Base-by-base conservation (phyloP, 2,888 invertebrate genomes). In the Lasioglossum morio region DNA sequence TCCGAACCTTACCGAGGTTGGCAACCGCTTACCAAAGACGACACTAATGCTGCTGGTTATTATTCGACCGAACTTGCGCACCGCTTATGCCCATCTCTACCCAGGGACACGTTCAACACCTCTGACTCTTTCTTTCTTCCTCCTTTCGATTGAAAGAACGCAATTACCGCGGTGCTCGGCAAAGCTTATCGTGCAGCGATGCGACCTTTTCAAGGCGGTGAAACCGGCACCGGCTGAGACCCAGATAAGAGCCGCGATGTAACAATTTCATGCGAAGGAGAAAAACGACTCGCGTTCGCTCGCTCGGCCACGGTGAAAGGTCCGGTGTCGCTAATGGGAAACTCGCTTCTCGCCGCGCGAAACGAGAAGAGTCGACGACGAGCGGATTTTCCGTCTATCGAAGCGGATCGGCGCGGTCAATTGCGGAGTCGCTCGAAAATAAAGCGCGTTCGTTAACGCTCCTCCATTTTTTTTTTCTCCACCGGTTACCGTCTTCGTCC, bases 121-220 rank as follows among this genome's bases (percentile, higher is more conserved):
- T 70, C 27, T 53, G 70, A 40, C 27, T 57, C 48, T 34, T 30
- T 40, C 30, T 23, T 48, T 66, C 69, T 70, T 27, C 23, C 72
- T 46, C 53, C 63, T 37, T 27, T 12, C 66, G 77, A 37, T 12
- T 34, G 77, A 46, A 53, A 48, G 30, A 53, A 19, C 70, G 77
- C 69, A 82, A 86, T 86, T 76, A 69, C 85, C 74, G 46, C 30
- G 53, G 7, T 27, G 40, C 53, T 57, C 12, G 30, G 53, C 72
- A 53, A 46, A 16, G 78, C 80, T 87, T 87, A 87, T 87, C 87
- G 82, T 19, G 86, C 79, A 73, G 46, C 86, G 83, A 83, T 83
- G 80, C 87, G 87, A 87, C 84, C 84, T 87, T 85, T 85, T 75
- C 87, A 75, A 82, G 82, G 81, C 86, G 85, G 86, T 77, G 87